These are phyloP conservation scores for Dicentrarchus labrax DNA, from an alignment of 2,113 vertebrate genomes.

Conservation along the genomic window DNA sequence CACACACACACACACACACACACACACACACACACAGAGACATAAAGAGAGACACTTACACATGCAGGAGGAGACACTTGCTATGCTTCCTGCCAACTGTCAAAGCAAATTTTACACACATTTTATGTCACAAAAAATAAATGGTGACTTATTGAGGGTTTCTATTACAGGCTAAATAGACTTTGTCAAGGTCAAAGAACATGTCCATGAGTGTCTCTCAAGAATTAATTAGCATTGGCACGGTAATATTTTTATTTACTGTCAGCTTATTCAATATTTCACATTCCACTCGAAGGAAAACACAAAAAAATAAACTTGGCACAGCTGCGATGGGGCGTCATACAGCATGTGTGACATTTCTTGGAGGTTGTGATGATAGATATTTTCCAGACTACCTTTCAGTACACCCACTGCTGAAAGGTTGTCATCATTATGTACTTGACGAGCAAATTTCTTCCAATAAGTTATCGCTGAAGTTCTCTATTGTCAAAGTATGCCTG, in stretches of 20 bases:
- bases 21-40: neutral
- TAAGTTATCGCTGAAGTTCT: neutral
- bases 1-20: neutral
- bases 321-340: neutral
- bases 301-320: constrained; percentile 25
- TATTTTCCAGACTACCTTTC: constrained; percentile 13
- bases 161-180: neutral
- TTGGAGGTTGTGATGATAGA: constrained; percentile 15
- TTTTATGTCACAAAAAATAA: constrained; percentile 2
- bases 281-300: constrained; percentile 12
- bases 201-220: constrained; percentile 14
- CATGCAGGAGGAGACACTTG: neutral
- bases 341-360: constrained; percentile 20
- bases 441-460: constrained; percentile 3
- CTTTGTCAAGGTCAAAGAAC: constrained; percentile 50
- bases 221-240: constrained; percentile 21
- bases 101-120: constrained; percentile 4
- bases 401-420: constrained; percentile 10
- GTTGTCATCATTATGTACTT: constrained; percentile 13
- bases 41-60: neutral
- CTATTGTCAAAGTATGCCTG: constrained; percentile 1
- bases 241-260: neutral
- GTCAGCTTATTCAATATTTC: constrained; percentile 25
- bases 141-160: neutral
- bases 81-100: constrained; percentile 6